A percentile compares a stretch with the other conserved stretches of the same genome.
phyloP scores from a whole-genome alignment of 2,888 invertebrate genomes.

The Papilio elwesi region DNA sequence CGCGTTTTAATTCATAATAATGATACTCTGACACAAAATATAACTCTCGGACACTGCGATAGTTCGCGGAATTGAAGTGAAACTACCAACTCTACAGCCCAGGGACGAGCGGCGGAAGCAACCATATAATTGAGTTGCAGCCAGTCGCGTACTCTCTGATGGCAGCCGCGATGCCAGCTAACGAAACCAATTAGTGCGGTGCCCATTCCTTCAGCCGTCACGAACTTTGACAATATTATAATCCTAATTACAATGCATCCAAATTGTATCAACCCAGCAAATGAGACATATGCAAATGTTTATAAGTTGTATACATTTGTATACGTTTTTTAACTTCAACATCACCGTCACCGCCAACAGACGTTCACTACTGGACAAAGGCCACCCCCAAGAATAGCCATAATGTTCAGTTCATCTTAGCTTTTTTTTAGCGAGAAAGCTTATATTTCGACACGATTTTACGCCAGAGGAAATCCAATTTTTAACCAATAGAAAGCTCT shows the following conservation, averaged over 20 bases:
- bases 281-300: too few relatives aligned
- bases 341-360: too few relatives aligned
- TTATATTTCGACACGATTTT: too few relatives aligned
- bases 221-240: slow-evolving; percentile 42
- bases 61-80: slow-evolving; percentile 15
- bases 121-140: slow-evolving; percentile 68
- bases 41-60: background rate
- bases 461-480: too few relatives aligned
- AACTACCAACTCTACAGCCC: slow-evolving; percentile 35
- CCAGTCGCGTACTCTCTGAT: slow-evolving; percentile 46
- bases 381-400: too few relatives aligned
- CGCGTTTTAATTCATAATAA: background rate
- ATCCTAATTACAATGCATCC: background rate
- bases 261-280: background rate
- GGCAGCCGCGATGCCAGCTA: slow-evolving; percentile 59
- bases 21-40: slow-evolving; percentile 1
- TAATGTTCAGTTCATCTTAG: too few relatives aligned
- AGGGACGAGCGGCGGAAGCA: slow-evolving; percentile 48
- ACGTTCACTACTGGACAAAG: too few relatives aligned
- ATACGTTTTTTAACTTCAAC: too few relatives aligned
- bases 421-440: too few relatives aligned
- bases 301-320: too few relatives aligned
- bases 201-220: slow-evolving; percentile 52
- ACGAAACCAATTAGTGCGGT: slow-evolving; percentile 73
- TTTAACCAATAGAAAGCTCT: too few relatives aligned